These are phyloP conservation scores for Orthonevra nobilis DNA, from an alignment of 2,888 invertebrate species.

Conservation along the genomic window DNA sequence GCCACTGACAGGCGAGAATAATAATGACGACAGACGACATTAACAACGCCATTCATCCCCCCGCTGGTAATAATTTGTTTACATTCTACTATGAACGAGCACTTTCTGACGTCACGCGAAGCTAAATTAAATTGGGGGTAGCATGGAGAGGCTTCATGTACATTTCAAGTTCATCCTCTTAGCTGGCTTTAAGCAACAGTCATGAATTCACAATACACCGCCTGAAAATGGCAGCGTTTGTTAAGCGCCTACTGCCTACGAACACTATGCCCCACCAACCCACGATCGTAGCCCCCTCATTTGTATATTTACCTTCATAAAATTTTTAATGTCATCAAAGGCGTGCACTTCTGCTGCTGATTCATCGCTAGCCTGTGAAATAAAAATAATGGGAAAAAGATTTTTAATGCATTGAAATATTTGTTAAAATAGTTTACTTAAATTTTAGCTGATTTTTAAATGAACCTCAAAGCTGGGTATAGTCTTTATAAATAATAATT, in stretches of 20 bases:
- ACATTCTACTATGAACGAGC: constrained; percentile 32
- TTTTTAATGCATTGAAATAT: constrained; percentile 46
- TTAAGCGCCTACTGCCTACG: constrained; percentile 17
- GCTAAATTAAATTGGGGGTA: constrained; percentile 33
- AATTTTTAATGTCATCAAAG: constrained; percentile 84
- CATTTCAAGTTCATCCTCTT: no score
- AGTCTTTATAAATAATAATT: no score
- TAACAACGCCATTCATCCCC: constrained; percentile 19
- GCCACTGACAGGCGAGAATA: constrained; percentile 10
- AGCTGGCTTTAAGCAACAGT: no score
- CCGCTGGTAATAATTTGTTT: constrained; percentile 55
- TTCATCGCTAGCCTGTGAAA: constrained; percentile 83
- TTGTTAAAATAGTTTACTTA: not conserved
- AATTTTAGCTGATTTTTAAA: no score
- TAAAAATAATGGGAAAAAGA: constrained; percentile 38
- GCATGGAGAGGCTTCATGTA: no score
- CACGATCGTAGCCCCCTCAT: not conserved
- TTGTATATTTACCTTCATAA: constrained; percentile 81
- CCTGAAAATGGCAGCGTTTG: constrained; percentile 52
- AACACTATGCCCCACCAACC: constrained; percentile 15
- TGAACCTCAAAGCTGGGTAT: no score
- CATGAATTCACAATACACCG: no score
- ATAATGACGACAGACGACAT: constrained; percentile 26
- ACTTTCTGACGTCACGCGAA: constrained; percentile 22
- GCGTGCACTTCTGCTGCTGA: constrained; percentile 83